These are phyloP conservation scores for Helicolenus hilgendorfi DNA, from an alignment of 2,797 vertebrate species.

Conservation along the genomic window DNA sequence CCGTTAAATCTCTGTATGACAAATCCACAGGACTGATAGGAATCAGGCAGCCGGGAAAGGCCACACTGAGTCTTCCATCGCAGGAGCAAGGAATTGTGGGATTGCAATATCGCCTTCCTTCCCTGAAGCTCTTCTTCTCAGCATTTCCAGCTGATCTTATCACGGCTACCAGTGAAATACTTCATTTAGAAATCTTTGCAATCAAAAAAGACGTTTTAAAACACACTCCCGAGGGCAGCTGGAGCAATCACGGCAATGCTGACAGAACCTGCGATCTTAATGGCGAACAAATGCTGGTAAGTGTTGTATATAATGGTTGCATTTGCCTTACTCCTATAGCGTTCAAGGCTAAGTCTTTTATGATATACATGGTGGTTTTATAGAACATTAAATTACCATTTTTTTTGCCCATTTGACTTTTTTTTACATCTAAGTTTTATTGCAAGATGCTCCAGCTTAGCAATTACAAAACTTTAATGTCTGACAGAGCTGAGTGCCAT, in stretches of 20 bases:
- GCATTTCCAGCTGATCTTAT: slow-evolving; percentile 18
- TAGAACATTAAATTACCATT: not conserved
- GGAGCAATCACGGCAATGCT: not conserved
- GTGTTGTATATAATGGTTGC: not conserved
- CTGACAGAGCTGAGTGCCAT: not conserved
- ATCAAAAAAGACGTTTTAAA: slow-evolving; percentile 14
- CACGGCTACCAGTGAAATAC: not conserved
- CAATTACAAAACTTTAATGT: not conserved
- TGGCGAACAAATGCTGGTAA: not conserved
- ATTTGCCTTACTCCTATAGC: not conserved
- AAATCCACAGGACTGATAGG: slow-evolving; percentile 3
- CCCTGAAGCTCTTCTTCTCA: slow-evolving; percentile 12
- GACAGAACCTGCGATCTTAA: not conserved
- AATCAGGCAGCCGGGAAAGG: not conserved
- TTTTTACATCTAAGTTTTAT: not conserved
- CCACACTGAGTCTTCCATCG: not conserved
- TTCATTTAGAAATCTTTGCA: slow-evolving; percentile 8
- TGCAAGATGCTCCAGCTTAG: not conserved
- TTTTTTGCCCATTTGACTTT: not conserved
- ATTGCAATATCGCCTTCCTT: not conserved
- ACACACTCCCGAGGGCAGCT: not conserved
- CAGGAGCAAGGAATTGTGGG: slow-evolving; percentile 1
- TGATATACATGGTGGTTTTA: not conserved
- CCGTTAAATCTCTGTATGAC: not conserved
- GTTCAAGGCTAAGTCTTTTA: not conserved